Base-by-base conservation (phyloP, 1,140 invertebrate genomes). In the Proales similis region DNA sequence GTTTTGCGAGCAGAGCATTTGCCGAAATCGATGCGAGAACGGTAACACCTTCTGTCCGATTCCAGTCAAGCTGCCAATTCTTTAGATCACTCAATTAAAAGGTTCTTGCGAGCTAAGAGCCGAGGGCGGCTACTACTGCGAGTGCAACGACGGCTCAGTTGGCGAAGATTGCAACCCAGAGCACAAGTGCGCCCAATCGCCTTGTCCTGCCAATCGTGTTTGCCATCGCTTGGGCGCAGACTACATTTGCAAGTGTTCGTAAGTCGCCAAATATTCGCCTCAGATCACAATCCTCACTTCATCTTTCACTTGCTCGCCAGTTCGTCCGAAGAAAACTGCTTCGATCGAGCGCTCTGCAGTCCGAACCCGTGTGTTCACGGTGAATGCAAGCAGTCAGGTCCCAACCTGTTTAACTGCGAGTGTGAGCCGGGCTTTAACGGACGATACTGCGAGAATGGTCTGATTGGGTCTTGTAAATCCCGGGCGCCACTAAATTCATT, bases 371-470 rank as follows among this genome's bases (percentile, higher is more conserved):
- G 57, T 32, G 4, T 45, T 14, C 32, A 45, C 5, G 57, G 57
- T 22, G 47, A 45, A 61, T 61, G 57, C 38, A 22, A 24, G 1
- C 24, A 61, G 17, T 9, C n/a, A 46, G 29, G 26, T 32, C n/a
- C 36, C 7, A 14, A n/a, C 27, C 29, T 32, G 7, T 61, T 24
- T 32, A 12, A 46, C 14, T 61, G 57, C 14, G 4, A 20, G 26
- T 61, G 57, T 46, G 27, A 61, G 7, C 39, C 29, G 32, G 57
- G 57, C 7, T 61, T 14, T 30, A 36, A 33, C 4, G 57, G 57
- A 19, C 45, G 47, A 61, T 46, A 27, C 32, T 69, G 68, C 36
- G 66, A 72, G 45, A 57, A 67, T 6, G 42, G 51, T 57, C 39
- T 39, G 30, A 49, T 17, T 33, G 38, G 19, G 32, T 43, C 3